Conservation (phyloP, 2,888 invertebrate species). For the Arrhopalites spinosus region DNA sequence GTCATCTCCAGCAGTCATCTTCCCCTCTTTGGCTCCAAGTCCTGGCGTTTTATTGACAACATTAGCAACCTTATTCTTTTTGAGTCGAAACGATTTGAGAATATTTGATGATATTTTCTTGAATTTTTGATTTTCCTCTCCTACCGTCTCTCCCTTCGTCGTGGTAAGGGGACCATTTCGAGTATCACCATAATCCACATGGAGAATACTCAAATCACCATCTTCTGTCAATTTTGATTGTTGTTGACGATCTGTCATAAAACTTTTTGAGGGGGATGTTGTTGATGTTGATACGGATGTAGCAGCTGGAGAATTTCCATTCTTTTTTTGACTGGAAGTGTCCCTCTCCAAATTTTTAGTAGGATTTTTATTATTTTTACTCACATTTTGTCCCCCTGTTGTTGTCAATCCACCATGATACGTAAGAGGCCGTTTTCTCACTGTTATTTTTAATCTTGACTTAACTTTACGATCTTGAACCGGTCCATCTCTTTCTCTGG, state of each 20-base stretch:
- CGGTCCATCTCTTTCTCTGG: too few species aligned
- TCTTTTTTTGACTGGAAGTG: not conserved
- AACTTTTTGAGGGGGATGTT: too few species aligned
- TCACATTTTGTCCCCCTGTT: too few species aligned
- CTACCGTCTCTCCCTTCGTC: not conserved
- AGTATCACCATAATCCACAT: not conserved
- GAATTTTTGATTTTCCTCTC: not conserved
- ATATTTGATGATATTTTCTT: conserved; percentile 23
- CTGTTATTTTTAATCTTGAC: too few species aligned
- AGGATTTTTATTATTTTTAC: too few species aligned
- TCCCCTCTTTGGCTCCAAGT: not conserved
- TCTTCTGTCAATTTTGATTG: too few species aligned
- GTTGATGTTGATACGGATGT: too few species aligned
- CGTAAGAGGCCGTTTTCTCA: too few species aligned
- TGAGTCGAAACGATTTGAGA: conserved; percentile 39
- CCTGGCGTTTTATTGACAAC: not conserved
- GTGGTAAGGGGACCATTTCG: not conserved
- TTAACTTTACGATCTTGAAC: too few species aligned
- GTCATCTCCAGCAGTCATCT: not conserved
- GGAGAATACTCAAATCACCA: not conserved
- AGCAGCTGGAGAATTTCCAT: too few species aligned
- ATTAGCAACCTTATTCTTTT: conserved; percentile 38
- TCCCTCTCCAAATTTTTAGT: too few species aligned
- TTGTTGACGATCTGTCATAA: too few species aligned
- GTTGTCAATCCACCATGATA: not conserved